Conservation (phyloP, 2,113 vertebrate genomes). For the Speoplatyrhinus poulsoni region DNA sequence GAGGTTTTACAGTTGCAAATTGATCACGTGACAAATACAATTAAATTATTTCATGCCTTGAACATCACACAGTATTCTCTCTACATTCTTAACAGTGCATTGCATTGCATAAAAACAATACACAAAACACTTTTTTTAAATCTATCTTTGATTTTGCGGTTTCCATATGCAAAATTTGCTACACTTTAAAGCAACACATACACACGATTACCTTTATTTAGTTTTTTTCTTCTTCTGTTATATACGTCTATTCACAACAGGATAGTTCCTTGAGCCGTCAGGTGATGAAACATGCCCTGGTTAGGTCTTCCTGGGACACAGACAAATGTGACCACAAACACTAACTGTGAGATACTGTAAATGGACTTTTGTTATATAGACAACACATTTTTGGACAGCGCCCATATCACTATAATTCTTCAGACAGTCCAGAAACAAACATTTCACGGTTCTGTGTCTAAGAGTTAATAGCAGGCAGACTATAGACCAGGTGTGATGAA, state of each 20-base stretch:
- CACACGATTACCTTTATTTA: constrained; percentile 9
- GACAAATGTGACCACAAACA: constrained; percentile 37
- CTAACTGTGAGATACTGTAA: constrained; percentile 43
- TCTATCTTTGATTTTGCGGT: constrained; percentile 2
- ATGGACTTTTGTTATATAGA: constrained; percentile 55
- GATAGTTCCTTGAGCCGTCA: constrained; percentile 17
- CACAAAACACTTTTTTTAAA: constrained; percentile 64
- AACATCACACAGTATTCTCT: constrained; percentile 81
- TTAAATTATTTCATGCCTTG: constrained; percentile 71
- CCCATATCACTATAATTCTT: constrained; percentile 33
- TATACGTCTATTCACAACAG: constrained; percentile 49
- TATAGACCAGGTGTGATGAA: constrained; percentile 42
- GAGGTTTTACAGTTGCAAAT: constrained; percentile 31
- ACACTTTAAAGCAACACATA: neutral
- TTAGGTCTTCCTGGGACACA: constrained; percentile 11
- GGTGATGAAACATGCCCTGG: neutral
- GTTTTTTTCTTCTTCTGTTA: neutral
- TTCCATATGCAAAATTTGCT: constrained; percentile 54
- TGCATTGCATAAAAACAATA: constrained; percentile 71
- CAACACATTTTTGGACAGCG: constrained; percentile 48
- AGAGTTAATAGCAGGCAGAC: constrained; percentile 52
- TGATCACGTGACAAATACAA: constrained; percentile 76
- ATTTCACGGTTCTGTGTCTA: constrained; percentile 36
- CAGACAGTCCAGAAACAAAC: constrained; percentile 12
- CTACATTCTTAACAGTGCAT: constrained; percentile 93